A percentile compares a stretch with the other conserved stretches of the same genome.
These are phyloP conservation scores for Liparis tanakae DNA, from an alignment of 2,797 vertebrate genomes.

Conservation along the genomic window DNA sequence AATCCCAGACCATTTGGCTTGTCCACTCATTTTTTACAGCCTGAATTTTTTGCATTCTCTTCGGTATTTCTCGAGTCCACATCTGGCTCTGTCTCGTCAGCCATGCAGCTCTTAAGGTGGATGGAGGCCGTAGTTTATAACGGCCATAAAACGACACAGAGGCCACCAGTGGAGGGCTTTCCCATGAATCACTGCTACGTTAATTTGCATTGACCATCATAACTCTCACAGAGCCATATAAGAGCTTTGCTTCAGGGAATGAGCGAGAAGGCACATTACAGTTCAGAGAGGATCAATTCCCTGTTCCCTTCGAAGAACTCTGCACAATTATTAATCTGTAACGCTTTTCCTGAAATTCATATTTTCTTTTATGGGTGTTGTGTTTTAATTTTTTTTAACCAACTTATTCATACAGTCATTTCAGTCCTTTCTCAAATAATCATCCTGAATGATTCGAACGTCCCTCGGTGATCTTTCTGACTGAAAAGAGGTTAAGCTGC, in stretches of 20 bases:
- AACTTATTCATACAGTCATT: conserved; percentile 44
- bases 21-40: conserved; percentile 15
- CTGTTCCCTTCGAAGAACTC: conserved; percentile 16
- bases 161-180: conserved; percentile 45
- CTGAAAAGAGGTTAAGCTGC: conserved; percentile 70
- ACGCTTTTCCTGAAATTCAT: conserved; percentile 12
- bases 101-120: conserved; percentile 31
- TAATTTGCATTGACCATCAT: conserved; percentile 65
- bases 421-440: conserved; percentile 53
- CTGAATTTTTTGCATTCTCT: conserved; percentile 14
- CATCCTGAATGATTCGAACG: conserved; percentile 55
- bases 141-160: conserved; percentile 61
- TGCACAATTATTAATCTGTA: conserved; percentile 15
- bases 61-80: conserved; percentile 43
- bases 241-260: conserved; percentile 42
- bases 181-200: conserved; percentile 61
- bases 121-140: conserved; percentile 62
- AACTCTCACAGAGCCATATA: conserved; percentile 54
- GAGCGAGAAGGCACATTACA: conserved; percentile 45
- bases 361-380: not conserved
- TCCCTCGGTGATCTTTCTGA: conserved; percentile 60
- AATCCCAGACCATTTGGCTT: conserved; percentile 8
- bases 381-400: not conserved
- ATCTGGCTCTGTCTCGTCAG: conserved; percentile 46
- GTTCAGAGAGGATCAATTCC: conserved; percentile 42